A percentile compares a stretch with the other conserved stretches of the same genome.
phyloP scores from a whole-genome alignment of 2,113 vertebrate species.

The Atlantisia rogersi region DNA sequence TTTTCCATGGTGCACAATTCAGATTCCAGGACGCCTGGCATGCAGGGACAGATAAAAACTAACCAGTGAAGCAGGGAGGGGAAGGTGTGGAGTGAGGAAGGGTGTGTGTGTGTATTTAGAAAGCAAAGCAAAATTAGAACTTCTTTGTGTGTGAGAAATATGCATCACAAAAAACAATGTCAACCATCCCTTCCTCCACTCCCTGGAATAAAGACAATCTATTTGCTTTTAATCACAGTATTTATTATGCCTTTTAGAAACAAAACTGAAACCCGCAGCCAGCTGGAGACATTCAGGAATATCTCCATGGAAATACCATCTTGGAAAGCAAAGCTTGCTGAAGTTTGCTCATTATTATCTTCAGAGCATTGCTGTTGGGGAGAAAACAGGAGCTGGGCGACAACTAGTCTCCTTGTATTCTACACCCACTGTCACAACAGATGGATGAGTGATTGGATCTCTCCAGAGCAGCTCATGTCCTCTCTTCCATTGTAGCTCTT shows the following conservation, averaged over 20 bases:
- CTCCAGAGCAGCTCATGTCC: background rate
- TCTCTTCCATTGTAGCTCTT: background rate
- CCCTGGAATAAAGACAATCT: background rate
- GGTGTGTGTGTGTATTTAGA: background rate
- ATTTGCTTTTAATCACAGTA: background rate
- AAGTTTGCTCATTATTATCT: conserved; percentile 4
- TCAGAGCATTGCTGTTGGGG: background rate
- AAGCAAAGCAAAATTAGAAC: background rate
- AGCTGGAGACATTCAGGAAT: conserved; percentile 16
- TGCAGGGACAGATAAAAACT: background rate
- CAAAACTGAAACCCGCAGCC: conserved; percentile 2
- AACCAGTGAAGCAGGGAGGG: background rate
- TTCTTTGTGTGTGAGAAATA: background rate
- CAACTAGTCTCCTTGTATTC: background rate
- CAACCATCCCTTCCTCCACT: too few species aligned
- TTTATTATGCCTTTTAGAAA: conserved; percentile 4
- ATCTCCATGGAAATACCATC: conserved; percentile 56
- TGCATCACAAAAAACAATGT: background rate
- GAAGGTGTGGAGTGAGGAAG: too few species aligned
- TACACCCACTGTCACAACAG: background rate
- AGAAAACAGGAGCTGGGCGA: background rate
- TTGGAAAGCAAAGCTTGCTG: conserved; percentile 10
- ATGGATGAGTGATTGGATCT: background rate
- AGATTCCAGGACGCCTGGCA: background rate
- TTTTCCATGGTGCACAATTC: background rate